Evolutionary conservation across 2,113 vertebrate genomes (phyloP).

Genomic region (Mixornis gularis): DNA sequence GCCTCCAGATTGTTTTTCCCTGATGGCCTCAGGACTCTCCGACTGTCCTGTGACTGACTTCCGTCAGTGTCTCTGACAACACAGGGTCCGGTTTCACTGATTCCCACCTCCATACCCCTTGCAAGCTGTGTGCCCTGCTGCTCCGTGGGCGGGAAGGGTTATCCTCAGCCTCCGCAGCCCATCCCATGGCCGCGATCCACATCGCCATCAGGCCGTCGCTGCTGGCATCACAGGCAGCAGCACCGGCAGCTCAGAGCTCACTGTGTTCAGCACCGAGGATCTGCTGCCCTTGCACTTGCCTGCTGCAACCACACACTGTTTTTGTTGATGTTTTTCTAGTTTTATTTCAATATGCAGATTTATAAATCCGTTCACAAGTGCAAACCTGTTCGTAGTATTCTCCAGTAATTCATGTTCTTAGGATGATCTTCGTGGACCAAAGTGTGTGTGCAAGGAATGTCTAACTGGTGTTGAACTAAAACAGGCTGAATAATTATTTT

Average conservation of each 20-base stretch:
- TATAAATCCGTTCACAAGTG: not conserved
- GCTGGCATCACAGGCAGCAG: not conserved
- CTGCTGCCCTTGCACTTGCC: not conserved
- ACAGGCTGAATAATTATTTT: not conserved
- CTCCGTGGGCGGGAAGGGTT: too few species aligned
- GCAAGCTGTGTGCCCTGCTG: not conserved
- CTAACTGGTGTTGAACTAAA: not conserved
- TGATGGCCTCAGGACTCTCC: not conserved
- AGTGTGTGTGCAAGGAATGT: not conserved
- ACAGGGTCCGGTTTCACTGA: not conserved
- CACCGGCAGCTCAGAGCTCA: rapidly evolving
- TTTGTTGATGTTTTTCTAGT: not conserved
- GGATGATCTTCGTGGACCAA: not conserved
- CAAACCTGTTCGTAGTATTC: not conserved
- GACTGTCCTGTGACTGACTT: not conserved
- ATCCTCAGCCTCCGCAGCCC: rapidly evolving
- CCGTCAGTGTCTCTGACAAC: not conserved
- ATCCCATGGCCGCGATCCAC: not conserved
- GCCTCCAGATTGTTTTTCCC: not conserved
- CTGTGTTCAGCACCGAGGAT: rapidly evolving
- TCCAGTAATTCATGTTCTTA: not conserved
- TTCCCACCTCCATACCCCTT: rapidly evolving
- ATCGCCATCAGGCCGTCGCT: slow-evolving; percentile 11
- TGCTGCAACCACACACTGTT: not conserved
- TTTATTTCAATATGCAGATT: not conserved